Evolutionary conservation across 2,888 invertebrate genomes (phyloP), one percentile per base, ranked within the genome.

Genomic region (Diadegma fenestrale): DNA sequence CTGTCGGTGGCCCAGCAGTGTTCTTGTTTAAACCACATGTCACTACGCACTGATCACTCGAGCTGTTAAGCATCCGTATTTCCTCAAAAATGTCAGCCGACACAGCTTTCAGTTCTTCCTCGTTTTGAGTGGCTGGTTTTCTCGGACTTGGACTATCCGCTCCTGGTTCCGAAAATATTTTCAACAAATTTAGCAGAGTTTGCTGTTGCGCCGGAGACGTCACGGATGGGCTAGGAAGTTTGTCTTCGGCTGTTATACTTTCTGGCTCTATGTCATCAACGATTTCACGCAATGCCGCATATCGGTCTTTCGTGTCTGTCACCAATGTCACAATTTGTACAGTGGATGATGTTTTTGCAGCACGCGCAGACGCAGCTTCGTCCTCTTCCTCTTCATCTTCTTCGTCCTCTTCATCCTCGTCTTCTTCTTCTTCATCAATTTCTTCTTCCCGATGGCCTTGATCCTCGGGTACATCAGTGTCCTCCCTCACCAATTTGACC

Each of bases 261-360:
- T 88, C 89, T 82, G 88, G 86, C 66, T 92, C 92, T 2, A 90
- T 89, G 86, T 94, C 91, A 51, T 92, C 91, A 51, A 97, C 97
- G 14, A 96, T 96, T 91, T 97, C 97, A 0, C 98, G 95, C 72
- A 98, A 93, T 0, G 98, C 98, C 0, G 98, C 98, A 92, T 98
- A 98, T 89, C 96, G 96, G 93, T 97, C 97, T 87, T 95, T 95
- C n/a, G 95, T 94, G 77, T 94, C 94, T 0, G 95, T 94, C 26
- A 54, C 41, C 37, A 72, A 48, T 26, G 94, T 93, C 14, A 94
- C 94, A 88, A 94, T 94, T 81, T 95, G 95, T 5, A 90, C 92
- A 86, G 95, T 95, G 0, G 90, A 94, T 82, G 82, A 87, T 86
- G 64, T 90, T 88, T 82, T 90, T 87, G 81, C 26, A 85, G 84